Base-by-base conservation (phyloP, 2,113 vertebrate species). In the Chunga burmeisteri region DNA sequence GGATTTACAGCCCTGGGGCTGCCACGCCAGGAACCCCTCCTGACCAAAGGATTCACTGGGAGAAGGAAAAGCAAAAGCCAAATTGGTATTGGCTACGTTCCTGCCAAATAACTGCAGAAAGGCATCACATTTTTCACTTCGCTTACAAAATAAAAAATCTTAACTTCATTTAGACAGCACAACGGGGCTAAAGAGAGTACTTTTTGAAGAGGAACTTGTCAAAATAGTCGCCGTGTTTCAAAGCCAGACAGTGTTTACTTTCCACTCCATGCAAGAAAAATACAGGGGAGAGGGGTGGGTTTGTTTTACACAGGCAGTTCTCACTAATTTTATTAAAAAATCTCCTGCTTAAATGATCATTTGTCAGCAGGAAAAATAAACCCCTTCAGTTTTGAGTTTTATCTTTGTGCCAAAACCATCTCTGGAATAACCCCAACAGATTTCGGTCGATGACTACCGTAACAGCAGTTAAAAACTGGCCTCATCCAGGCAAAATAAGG, bases 201-300 rank as follows among this genome's bases (percentile, higher is more conserved):
- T 88, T 95, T 85, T 67, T 92, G 85, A 95, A 83, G 96, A 95
- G 88, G 92, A 93, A 94, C 56, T 71, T 97, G 96, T 96, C 96
- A 97, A 97, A 96, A 91, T 15, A 96, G 91, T 16, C 92, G 91
- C 92, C 6, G 7, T 79, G 70, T 78, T 89, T 93, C 89, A 94
- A 94, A 96, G 93, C 36, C 94, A 92, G 90, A 75, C 93, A 88
- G 65, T 62, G 82, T 81, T 94, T 82, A 46, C 78, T 94, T 92
- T 89, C 92, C 73, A 78, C 55, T 61, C 89, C 32, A 30, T 42
- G 56, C 79, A 90, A 90, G 92, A 86, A 73, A 93, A 94, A 88
- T 30, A 92, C 19, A 62, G 52, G 40, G 83, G 72, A 67, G 71
- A 84, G 86, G 67, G 65, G 59, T 65, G 59, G 74, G 52, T 27